Base-by-base conservation (phyloP, 64 coral and sea anemone species). In the Acropora yongei region DNA sequence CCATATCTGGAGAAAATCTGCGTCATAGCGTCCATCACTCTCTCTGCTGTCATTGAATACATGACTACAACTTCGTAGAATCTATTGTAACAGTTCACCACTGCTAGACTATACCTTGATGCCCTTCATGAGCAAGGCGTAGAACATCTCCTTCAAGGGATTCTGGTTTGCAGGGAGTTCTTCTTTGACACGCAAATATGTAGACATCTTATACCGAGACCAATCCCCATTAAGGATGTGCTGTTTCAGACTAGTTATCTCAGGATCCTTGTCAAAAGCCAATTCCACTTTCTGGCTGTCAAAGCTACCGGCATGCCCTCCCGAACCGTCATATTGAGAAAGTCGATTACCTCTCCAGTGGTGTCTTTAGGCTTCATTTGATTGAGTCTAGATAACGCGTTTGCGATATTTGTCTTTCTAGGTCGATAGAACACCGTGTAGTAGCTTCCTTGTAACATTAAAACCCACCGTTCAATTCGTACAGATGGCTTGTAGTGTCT, bases 341-440 rank as follows among this genome's bases (percentile, higher is more conserved):
- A 63, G 12, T 63, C 60, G 0, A 63, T 13, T 63, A 3, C 0
- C 60, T 63, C 60, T 14, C 60, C 60, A 63, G 10, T 63, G 0
- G 60, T 63, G 60, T 63, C 60, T 63, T 63, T 63, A 12, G 7
- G 8, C 16, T 12, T 14, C 11, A 10, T 13, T 63, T 63, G 60
- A 63, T 63, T 63, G 60, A 63, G 7, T 63, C 60, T 63, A 13
- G 60, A 63, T 10, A 63, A 13, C 3, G 58, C 58, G 60, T 91
- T 79, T 81, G 79, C 89, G 41, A 84, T 91, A 20, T 91, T 84
- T 49, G 58, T 69, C 58, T 83, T 91, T 3, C 48, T 14, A 82
- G 79, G 79, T 12, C 79, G 49, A 16, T 82, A 82, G 6, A 57
- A 39, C 3, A 82, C 39, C 18, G 10, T 51, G 48, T 82, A 82